Conservation (phyloP, 2,888 invertebrate genomes). For the Diaphora mendica region DNA sequence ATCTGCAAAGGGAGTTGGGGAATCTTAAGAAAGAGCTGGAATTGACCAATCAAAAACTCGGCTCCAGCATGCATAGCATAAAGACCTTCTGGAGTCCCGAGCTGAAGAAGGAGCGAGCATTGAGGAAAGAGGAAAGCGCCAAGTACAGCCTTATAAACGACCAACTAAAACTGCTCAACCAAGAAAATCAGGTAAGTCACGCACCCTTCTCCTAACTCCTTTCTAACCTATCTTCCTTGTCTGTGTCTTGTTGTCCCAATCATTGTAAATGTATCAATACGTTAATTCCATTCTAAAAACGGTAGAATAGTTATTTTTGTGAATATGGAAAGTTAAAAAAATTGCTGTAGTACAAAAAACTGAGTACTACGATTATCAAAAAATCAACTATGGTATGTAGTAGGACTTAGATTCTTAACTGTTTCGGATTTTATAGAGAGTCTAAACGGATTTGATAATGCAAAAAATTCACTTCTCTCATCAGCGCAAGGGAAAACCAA, state of each 20-base stretch:
- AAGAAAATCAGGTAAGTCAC: conserved; percentile 96
- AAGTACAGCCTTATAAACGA: conserved; percentile 98
- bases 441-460: background rate
- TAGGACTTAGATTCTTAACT: background rate
- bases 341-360: background rate
- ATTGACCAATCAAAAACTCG: conserved; percentile 98
- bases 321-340: background rate
- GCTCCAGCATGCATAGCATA: conserved; percentile 99
- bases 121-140: conserved; percentile 98
- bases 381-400: background rate
- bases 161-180: conserved; percentile 97
- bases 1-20: conserved; percentile 95
- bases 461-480: background rate
- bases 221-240: conserved; percentile 1
- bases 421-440: background rate
- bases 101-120: conserved; percentile 98
- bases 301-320: background rate
- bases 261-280: background rate
- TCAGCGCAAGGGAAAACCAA: background rate
- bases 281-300: background rate
- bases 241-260: background rate
- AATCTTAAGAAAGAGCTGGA: conserved; percentile 97
- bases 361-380: no score
- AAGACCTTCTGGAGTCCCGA: conserved; percentile 99
- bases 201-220: background rate